Conservation (phyloP, 2,797 vertebrate genomes). For the Xiphorhynchus erythropygius region DNA sequence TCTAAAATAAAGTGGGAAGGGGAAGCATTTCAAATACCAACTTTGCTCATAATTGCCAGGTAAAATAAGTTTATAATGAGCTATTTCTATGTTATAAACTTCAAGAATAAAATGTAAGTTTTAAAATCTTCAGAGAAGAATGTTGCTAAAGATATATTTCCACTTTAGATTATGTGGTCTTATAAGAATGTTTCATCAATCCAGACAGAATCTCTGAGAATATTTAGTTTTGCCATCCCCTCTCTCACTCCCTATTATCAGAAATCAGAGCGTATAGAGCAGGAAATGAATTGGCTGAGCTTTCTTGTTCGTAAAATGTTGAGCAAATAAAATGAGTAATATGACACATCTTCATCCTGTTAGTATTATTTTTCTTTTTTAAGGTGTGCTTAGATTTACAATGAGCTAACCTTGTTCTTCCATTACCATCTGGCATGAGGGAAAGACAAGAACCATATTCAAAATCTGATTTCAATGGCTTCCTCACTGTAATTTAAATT, state of each 20-base stretch:
- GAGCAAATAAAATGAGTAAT: background rate
- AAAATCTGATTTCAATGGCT: background rate
- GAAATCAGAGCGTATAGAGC: background rate
- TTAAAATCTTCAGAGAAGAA: background rate
- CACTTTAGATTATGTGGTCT: background rate
- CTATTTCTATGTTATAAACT: background rate
- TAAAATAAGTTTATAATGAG: background rate
- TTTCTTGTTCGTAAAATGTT: background rate
- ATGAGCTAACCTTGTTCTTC: background rate
- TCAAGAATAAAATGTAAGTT: background rate
- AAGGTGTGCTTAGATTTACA: background rate
- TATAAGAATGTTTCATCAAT: background rate
- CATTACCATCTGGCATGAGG: accelerated
- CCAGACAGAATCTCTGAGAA: background rate
- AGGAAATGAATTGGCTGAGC: background rate
- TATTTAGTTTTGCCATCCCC: background rate
- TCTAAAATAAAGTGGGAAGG: background rate
- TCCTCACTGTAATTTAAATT: background rate
- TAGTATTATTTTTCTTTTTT: background rate
- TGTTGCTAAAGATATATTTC: background rate
- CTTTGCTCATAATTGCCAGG: background rate
- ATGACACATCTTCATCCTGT: background rate
- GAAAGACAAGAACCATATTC: background rate
- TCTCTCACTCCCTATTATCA: background rate
- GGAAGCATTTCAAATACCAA: background rate